Evolutionary conservation across 1,140 invertebrate genomes (phyloP), one percentile per base, ranked within the genome.

Genomic region (Diabrotica undecimpunctata): DNA sequence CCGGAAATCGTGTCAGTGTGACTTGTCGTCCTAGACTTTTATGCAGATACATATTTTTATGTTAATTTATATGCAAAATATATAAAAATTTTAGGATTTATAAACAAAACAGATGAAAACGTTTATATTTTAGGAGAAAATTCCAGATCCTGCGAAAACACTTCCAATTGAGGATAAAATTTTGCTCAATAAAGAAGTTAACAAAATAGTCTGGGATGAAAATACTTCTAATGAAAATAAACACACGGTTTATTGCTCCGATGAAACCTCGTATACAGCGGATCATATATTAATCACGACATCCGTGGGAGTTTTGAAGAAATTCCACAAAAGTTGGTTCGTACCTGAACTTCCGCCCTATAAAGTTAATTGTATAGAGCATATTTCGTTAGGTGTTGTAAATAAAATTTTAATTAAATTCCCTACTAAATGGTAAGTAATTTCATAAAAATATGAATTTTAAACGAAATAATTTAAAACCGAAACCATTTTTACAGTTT

Each of bases 341-440:
- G 79, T 76, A n/a, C 88, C 88, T 2, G 68, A 78, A 11, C 71
- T 90, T 39, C 85, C 88, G 0, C 59, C 74, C 12, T 73, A 83
- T 7, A 91, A 90, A 79, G 70, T 84, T 2, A 79, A 81, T 39
- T 79, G 84, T 0, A 89, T 90, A 14, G 79, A 87, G 74, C 83
- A 82, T n/a, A 75, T 93, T 1, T 85, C 85, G 10, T 83, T 90
- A 67, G 90, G 89, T 46, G 85, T 86, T 2, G 83, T 92, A 0
- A 85, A 91, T 72, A 93, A 93, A 79, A 85, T 95, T 58, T 92
- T 89, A 69, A 71, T 92, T 13, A 83, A 88, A 74, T 92, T 88
- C 69, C 73, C 82, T 2, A 74, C 80, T 52, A 80, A 80, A 35
- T 91, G 89, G 82, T 46, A n/a, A 46, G 41, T 46, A 10, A n/a